These are phyloP conservation scores for Passer domesticus DNA, from an alignment of 2,113 vertebrate species.

Conservation along the genomic window DNA sequence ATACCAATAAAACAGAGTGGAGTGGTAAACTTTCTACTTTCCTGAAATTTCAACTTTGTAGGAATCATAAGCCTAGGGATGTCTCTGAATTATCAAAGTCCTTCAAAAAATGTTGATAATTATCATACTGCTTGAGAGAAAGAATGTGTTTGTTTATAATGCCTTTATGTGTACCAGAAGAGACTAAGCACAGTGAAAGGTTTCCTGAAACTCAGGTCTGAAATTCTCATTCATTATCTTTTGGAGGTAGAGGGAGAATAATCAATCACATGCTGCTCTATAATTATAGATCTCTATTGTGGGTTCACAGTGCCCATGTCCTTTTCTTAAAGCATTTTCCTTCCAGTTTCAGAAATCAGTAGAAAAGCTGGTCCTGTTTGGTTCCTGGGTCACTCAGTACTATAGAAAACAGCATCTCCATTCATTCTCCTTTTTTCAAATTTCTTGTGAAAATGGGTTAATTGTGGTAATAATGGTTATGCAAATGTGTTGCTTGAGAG, in stretches of 20 bases:
- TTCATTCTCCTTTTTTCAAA: not conserved
- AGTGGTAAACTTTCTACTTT: not conserved
- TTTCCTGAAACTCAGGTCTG: not conserved
- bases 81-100: not conserved
- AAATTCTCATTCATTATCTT: not conserved
- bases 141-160: not conserved
- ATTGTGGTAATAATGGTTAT: not conserved
- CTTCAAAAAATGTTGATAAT: not conserved
- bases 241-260: not conserved
- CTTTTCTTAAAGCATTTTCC: not conserved
- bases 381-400: not conserved
- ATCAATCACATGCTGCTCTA: not conserved
- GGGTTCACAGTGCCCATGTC: not conserved
- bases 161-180: not conserved
- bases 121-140: not conserved
- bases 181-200: not conserved
- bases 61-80: not conserved
- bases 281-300: not conserved
- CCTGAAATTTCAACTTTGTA: not conserved
- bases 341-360: not conserved
- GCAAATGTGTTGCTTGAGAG: not conserved
- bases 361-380: not conserved
- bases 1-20: not conserved
- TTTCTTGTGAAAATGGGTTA: not conserved
- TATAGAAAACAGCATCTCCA: not conserved